A percentile compares a stretch with the other conserved stretches of the same genome.
Conservation (phyloP, 92 coral and sea anemone species). For the Galaxea fascicularis region DNA sequence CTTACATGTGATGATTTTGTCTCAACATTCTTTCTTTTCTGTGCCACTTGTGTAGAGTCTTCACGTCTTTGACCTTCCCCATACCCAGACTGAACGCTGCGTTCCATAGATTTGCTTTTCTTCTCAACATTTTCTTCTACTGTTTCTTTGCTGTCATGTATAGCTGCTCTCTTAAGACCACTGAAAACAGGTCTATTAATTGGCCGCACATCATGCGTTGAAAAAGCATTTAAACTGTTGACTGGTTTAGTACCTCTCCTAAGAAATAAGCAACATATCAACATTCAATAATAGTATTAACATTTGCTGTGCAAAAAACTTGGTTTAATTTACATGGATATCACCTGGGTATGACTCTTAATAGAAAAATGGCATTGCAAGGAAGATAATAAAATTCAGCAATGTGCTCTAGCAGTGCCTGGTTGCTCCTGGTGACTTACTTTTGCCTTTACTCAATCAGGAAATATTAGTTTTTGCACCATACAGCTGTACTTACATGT, state of each 20-base stretch:
- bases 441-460: no score
- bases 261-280: not conserved
- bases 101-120: constrained; percentile 12
- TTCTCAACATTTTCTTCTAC: not conserved
- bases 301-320: not conserved
- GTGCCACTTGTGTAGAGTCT: not conserved
- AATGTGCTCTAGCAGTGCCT: no score
- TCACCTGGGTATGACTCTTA: no score
- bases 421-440: no score
- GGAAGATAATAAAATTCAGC: no score
- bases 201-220: not conserved
- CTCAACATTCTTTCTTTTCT: constrained; percentile 13
- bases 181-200: not conserved
- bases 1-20: constrained; percentile 3
- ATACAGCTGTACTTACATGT: no score
- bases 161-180: constrained; percentile 30
- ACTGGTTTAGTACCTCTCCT: constrained; percentile 38
- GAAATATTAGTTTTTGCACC: no score
- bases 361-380: no score
- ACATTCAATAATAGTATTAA: no score
- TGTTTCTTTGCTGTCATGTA: not conserved
- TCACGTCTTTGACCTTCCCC: not conserved
- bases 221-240: not conserved
- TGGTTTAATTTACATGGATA: no score
- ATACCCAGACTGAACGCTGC: not conserved